Base-by-base conservation (phyloP, 2,113 vertebrate genomes). In the Halichoerus grypus region DNA sequence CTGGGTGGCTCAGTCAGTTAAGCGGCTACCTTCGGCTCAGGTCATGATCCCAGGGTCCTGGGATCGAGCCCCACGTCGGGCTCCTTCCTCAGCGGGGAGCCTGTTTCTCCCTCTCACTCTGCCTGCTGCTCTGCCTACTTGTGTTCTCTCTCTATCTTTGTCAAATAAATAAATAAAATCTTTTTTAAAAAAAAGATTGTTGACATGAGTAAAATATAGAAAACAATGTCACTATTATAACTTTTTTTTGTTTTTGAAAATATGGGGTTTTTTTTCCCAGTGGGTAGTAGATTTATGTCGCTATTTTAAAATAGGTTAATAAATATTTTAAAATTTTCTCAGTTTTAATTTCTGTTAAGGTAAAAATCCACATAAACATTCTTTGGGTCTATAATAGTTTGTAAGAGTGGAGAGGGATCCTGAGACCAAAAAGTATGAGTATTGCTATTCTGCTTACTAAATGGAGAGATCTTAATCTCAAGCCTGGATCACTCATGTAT, bases 291-390 rank as follows among this genome's bases (percentile, higher is more conserved):
- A n/a, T 74, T 57, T 65, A 89, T 84, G 53, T 15, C 57, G 3
- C 33, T 72, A 81, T 59, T 89, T 91, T 15, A 28, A 46, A 69
- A 91, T 46, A 59, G 51, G 15, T 39, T 74, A 65, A 83, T n/a
- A 76, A 11, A 76, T 26, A 82, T 84, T 59, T 24, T 0, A n/a
- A 76, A 51, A 12, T 28, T 55, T 65, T 22, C 0, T 49, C 15
- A 24, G 18, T 93, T 72, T 96, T 77, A 63, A 72, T 88, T 71
- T 95, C 24, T 91, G 59, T 85, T 67, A 79, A 94, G 69, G 24
- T 26, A 92, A 74, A 51, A 28, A 18, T 76, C 9, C 28, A 53
- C 16, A 36, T 63, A 72, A 87, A 87, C 5, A 61, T 69, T 72
- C 1, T 36, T 57, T 42, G 39, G 22, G 18, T 79, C 33, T n/a